Percentiles rank a stretch among this genome's conserved stretches.
These are phyloP conservation scores for Strix aluco DNA, from an alignment of 2,113 vertebrate genomes.

Conservation along the genomic window DNA sequence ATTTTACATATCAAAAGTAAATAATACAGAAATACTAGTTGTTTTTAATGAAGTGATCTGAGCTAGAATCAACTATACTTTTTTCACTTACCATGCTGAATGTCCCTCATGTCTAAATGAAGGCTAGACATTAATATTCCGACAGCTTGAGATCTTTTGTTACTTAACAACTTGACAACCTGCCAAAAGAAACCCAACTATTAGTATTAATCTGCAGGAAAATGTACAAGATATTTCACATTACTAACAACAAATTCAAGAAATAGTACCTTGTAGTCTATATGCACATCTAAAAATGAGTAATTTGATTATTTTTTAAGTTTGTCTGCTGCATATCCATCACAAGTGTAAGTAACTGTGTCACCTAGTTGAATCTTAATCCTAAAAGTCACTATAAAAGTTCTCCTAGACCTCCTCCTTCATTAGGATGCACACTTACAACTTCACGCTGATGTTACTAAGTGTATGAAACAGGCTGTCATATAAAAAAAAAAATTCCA, in stretches of 20 bases:
- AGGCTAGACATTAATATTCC: slow-evolving; percentile 98
- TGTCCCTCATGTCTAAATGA: slow-evolving; percentile 97
- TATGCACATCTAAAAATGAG: neutral
- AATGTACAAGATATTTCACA: neutral
- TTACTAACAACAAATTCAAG: neutral
- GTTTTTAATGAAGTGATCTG: neutral
- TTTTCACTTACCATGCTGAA: slow-evolving; percentile 89
- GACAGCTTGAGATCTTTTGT: slow-evolving; percentile 97
- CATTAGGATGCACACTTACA: neutral
- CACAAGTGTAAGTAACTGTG: neutral
- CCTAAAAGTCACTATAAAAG: neutral
- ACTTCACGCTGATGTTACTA: neutral
- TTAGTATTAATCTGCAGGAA: slow-evolving; percentile 11
- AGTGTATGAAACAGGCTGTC: slow-evolving; percentile 19
- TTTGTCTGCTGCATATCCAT: neutral
- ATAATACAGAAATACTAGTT: too few relatives aligned
- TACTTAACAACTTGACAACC: slow-evolving; percentile 95
- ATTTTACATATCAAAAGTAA: neutral
- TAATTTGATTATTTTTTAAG: neutral
- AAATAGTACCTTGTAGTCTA: neutral
- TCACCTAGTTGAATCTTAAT: neutral
- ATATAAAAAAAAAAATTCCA: slow-evolving; percentile 40
- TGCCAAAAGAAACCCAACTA: slow-evolving; percentile 57
- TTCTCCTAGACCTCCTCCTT: neutral
- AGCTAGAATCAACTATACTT: neutral